phyloP scores from a whole-genome alignment of 2,113 vertebrate genomes.

The Pedetes capensis region DNA sequence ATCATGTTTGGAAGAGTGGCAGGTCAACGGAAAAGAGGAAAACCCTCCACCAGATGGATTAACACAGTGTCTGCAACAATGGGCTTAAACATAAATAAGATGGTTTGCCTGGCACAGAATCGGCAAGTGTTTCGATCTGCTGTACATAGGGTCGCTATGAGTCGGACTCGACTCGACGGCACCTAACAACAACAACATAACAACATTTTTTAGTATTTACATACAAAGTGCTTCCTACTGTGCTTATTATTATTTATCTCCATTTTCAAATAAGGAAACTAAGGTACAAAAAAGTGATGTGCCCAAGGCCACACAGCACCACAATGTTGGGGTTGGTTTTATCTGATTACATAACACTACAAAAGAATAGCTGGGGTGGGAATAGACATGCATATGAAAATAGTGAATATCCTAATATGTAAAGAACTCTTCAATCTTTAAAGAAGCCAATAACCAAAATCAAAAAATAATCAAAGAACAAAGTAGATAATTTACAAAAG shows the following conservation, averaged over 20 bases:
- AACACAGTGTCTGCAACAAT: too few relatives aligned
- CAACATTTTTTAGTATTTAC: background rate
- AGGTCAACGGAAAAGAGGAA: too few relatives aligned
- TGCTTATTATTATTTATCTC: background rate
- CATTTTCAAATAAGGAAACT: conserved; percentile 39
- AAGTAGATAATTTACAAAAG: background rate
- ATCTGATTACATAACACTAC: background rate
- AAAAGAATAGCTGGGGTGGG: background rate
- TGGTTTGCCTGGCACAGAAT: too few relatives aligned
- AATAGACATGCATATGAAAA: background rate
- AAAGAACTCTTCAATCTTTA: background rate
- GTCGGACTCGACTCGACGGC: too few relatives aligned
- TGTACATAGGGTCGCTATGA: too few relatives aligned
- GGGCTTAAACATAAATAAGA: too few relatives aligned
- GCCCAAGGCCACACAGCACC: conserved; percentile 1
- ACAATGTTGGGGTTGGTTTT: background rate
- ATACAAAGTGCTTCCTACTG: background rate
- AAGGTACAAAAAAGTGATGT: background rate
- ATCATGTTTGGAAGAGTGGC: too few relatives aligned
- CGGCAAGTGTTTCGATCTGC: too few relatives aligned
- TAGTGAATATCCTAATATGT: background rate
- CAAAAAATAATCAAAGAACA: conserved; percentile 14
- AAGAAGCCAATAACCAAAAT: background rate
- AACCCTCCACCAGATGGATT: too few relatives aligned
- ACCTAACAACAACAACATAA: too few relatives aligned